A percentile compares a stretch with the other conserved stretches of the same genome.
phyloP scores from a whole-genome alignment of 1,140 invertebrate species.

The Littorina saxatilis region DNA sequence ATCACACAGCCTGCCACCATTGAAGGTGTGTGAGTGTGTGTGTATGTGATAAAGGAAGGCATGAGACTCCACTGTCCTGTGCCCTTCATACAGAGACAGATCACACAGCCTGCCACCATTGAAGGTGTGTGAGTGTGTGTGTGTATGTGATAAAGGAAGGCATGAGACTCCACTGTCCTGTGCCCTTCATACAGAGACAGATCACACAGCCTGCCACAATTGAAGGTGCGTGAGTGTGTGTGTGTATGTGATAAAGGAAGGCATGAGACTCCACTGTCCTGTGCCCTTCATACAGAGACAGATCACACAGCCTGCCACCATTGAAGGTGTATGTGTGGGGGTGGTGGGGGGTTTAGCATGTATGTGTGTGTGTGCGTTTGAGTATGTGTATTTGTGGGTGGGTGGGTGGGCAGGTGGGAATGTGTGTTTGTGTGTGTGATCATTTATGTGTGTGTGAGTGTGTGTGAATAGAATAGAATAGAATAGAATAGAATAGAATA shows the following conservation, averaged over 20 bases:
- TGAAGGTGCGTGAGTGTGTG: too few species aligned
- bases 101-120: constrained; percentile 42
- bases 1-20: constrained; percentile 42
- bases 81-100: constrained; percentile 83
- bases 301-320: constrained; percentile 39
- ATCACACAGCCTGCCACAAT: constrained; percentile 41
- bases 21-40: too few species aligned
- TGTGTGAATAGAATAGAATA: too few species aligned
- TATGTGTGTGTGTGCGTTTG: neutral
- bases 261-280: constrained; percentile 71
- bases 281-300: constrained; percentile 84
- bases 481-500: too few species aligned
- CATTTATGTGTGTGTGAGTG: neutral
- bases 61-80: constrained; percentile 73
- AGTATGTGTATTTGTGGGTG: neutral
- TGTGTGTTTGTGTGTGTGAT: neutral
- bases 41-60: constrained; percentile 74
- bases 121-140: too few species aligned
- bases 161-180: constrained; percentile 71
- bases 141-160: constrained; percentile 75
- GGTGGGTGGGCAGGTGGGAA: too few species aligned
- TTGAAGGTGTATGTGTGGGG: constrained; percentile 48
- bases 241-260: constrained; percentile 75
- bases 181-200: constrained; percentile 83
- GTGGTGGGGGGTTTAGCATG: neutral